Evolutionary conservation across 2,797 vertebrate genomes (phyloP).

Genomic region (Trichosurus vulpecula): DNA sequence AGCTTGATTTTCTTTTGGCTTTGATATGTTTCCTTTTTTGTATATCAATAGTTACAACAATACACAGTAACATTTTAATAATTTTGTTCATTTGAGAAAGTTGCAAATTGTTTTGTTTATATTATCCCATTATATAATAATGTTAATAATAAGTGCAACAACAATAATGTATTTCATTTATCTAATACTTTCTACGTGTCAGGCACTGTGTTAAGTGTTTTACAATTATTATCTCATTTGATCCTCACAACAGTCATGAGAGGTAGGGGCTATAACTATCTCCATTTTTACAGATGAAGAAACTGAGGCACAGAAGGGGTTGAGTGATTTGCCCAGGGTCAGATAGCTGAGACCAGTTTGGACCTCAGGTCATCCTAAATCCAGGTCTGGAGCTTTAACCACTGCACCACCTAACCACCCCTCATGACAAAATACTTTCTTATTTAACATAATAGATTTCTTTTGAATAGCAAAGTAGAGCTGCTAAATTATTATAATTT

Average conservation of each 20-base stretch:
- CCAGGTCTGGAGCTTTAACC: not conserved
- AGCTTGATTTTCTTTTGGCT: not conserved
- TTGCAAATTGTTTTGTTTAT: not conserved
- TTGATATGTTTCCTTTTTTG: conserved; percentile 19
- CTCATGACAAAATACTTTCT: not conserved
- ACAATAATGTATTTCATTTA: not conserved
- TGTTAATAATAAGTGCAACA: not conserved
- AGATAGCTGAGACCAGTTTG: not conserved
- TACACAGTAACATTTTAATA: not conserved
- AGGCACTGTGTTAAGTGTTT: not conserved
- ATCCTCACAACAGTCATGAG: too few species aligned
- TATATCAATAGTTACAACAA: not conserved
- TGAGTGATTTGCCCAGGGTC: not conserved
- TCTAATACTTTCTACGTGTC: not conserved
- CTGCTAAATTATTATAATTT: not conserved
- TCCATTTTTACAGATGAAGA: not conserved
- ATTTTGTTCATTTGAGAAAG: not conserved
- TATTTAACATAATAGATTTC: not conserved
- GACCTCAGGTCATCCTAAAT: not conserved
- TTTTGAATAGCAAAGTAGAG: not conserved
- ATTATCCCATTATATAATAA: not conserved
- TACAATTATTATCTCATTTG: not conserved
- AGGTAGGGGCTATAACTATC: not conserved
- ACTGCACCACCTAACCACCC: not conserved
- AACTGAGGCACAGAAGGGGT: not conserved